Conservation (phyloP, 2,888 invertebrate species). For the Folsomia manolachei region DNA sequence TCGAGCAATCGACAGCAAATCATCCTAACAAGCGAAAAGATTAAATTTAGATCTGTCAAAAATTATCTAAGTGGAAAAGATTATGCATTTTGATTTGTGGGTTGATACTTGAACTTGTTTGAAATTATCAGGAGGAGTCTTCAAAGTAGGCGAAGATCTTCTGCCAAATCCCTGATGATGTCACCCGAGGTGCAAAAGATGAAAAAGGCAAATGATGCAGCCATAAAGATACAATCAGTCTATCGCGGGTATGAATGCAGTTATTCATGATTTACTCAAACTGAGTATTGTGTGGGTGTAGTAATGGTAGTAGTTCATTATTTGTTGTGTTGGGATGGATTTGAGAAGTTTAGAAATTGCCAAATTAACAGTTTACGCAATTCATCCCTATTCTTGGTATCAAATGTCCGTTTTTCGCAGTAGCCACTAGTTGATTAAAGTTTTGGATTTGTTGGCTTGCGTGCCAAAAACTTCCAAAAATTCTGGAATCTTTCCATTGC, state of each 20-base stretch:
- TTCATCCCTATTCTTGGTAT: too few species aligned
- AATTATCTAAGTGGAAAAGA: neutral
- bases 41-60: neutral
- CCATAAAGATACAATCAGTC: slow-evolving; percentile 43
- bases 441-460: too few species aligned
- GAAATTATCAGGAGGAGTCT: slow-evolving; percentile 25
- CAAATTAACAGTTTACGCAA: neutral
- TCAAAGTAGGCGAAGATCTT: slow-evolving; percentile 39
- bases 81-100: neutral
- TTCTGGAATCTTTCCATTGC: too few species aligned
- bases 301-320: neutral
- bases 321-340: neutral
- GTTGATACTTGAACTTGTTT: too few species aligned
- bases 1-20: neutral
- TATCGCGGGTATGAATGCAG: slow-evolving; percentile 37
- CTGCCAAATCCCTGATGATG: slow-evolving; percentile 31
- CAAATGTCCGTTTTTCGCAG: too few species aligned
- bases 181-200: slow-evolving; percentile 28
- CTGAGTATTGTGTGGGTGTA: too few species aligned
- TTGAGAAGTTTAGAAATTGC: neutral
- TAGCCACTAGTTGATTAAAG: too few species aligned
- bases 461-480: too few species aligned
- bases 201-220: slow-evolving; percentile 36
- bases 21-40: neutral
- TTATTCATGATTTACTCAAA: neutral